Evolutionary conservation across 2,113 vertebrate species (phyloP).

Genomic region (Mohoua ochrocephala): DNA sequence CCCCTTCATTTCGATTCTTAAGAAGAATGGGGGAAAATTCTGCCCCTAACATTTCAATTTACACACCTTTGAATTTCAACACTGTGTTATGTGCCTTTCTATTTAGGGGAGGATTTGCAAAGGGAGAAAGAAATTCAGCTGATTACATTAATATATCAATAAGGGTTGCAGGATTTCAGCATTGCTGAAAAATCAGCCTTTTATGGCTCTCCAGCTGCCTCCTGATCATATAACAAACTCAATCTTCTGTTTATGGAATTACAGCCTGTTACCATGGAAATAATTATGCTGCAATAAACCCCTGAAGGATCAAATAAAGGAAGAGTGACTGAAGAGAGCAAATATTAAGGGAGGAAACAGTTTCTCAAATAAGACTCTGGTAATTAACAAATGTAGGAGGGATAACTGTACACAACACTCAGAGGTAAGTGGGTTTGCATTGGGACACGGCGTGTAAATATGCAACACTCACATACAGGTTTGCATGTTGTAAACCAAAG

Average conservation of each 20-base stretch:
- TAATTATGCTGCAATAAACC: conserved; percentile 53
- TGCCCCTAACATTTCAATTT: not conserved
- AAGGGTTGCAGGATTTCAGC: not conserved
- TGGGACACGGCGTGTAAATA: not conserved
- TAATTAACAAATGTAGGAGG: not conserved
- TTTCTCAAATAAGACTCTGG: not conserved
- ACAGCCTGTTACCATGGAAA: conserved; percentile 60
- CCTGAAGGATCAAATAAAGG: conserved; percentile 49
- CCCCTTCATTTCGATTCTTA: not conserved
- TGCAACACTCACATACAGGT: too few relatives aligned
- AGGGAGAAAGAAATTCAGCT: not conserved
- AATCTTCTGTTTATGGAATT: conserved; percentile 57
- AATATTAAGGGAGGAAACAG: not conserved
- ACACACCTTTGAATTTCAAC: not conserved
- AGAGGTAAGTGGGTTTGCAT: not conserved
- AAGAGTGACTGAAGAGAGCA: conserved; percentile 32
- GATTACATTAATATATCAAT: not conserved
- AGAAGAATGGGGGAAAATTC: not conserved
- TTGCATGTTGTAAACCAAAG: not conserved
- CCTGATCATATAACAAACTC: conserved; percentile 46
- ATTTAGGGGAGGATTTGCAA: not conserved
- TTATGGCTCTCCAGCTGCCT: conserved; percentile 38
- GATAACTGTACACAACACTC: not conserved
- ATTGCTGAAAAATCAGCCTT: conserved; percentile 18
- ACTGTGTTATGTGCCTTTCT: not conserved